phyloP scores from a whole-genome alignment of 2,797 vertebrate genomes.

The Coreius guichenoti region DNA sequence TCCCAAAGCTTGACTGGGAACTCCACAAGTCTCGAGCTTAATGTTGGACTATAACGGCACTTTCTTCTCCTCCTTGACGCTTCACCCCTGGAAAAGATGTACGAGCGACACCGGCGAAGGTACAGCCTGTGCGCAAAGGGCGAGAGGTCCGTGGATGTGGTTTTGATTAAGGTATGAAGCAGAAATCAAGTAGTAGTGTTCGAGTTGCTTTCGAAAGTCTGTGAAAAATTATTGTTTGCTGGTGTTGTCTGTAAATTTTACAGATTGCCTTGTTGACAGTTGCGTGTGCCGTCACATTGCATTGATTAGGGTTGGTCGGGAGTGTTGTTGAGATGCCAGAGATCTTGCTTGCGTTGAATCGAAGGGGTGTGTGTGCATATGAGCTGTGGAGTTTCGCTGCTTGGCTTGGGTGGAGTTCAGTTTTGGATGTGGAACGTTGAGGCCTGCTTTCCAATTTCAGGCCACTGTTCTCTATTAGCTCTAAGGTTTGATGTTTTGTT shows the following conservation, averaged over 20 bases:
- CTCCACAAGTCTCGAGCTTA: constrained; percentile 54
- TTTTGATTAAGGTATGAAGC: constrained; percentile 91
- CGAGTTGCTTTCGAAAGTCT: not conserved
- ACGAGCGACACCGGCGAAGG: constrained; percentile 92
- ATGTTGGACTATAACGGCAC: constrained; percentile 66
- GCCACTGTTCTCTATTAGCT: constrained; percentile 24
- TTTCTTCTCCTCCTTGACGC: constrained; percentile 10
- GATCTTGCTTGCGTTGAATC: not conserved
- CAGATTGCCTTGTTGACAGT: constrained; percentile 5
- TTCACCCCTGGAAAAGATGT: constrained; percentile 80
- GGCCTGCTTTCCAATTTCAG: constrained; percentile 43
- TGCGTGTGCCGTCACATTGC: constrained; percentile 15
- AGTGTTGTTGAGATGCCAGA: constrained; percentile 25
- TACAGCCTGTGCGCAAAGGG: constrained; percentile 94
- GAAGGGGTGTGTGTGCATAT: constrained; percentile 34
- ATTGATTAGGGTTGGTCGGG: constrained; percentile 28
- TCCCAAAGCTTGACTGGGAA: constrained; percentile 43
- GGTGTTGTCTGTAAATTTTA: not conserved
- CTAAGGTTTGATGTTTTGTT: constrained; percentile 4
- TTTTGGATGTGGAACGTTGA: constrained; percentile 50
- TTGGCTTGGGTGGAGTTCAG: constrained; percentile 56
- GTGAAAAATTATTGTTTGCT: not conserved
- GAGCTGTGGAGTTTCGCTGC: constrained; percentile 31
- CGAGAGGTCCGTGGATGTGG: constrained; percentile 90
- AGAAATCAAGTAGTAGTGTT: not conserved